A percentile compares a stretch with the other conserved stretches of the same genome.
Evolutionary conservation across 2,888 invertebrate species (phyloP).

Genomic region (Agrenia bidenticulata): DNA sequence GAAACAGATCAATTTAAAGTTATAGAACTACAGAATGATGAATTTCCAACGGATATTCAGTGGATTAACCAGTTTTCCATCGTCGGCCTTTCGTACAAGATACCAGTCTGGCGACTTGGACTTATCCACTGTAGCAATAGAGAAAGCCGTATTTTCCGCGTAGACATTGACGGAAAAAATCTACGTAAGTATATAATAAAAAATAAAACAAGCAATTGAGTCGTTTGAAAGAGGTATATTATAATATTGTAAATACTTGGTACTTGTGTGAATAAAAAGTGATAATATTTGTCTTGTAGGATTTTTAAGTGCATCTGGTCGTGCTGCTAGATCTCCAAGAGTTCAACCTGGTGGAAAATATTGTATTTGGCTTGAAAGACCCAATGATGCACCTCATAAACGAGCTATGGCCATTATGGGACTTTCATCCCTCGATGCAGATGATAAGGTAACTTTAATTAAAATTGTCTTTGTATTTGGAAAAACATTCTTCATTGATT

Average conservation of each 20-base stretch:
- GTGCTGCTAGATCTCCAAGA: slow-evolving; percentile 66
- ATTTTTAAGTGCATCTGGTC: slow-evolving; percentile 55
- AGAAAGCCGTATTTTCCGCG: slow-evolving; percentile 65
- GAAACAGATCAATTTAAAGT: slow-evolving; percentile 60
- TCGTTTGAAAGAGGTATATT: too few species aligned
- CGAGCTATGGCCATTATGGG: slow-evolving; percentile 25
- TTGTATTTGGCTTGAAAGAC: slow-evolving; percentile 72
- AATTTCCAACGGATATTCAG: slow-evolving; percentile 49
- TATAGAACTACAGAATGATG: slow-evolving; percentile 36
- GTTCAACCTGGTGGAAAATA: slow-evolving; percentile 65
- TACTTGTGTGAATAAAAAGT: neutral
- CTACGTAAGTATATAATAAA: slow-evolving; percentile 60
- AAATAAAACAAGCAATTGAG: too few species aligned
- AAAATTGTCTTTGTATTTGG: neutral
- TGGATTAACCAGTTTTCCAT: slow-evolving; percentile 56
- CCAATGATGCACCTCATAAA: slow-evolving; percentile 68
- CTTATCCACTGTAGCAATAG: slow-evolving; percentile 76
- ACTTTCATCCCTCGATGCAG: neutral
- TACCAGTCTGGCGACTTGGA: slow-evolving; percentile 72
- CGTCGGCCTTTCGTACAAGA: slow-evolving; percentile 71
- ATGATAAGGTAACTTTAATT: neutral
- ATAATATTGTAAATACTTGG: too few species aligned
- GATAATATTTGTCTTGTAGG: slow-evolving; percentile 24
- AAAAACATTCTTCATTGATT: neutral
- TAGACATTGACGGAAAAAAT: slow-evolving; percentile 61